phyloP scores from a whole-genome alignment of 2,888 invertebrate genomes.

The Caenorhabditis japonica region DNA sequence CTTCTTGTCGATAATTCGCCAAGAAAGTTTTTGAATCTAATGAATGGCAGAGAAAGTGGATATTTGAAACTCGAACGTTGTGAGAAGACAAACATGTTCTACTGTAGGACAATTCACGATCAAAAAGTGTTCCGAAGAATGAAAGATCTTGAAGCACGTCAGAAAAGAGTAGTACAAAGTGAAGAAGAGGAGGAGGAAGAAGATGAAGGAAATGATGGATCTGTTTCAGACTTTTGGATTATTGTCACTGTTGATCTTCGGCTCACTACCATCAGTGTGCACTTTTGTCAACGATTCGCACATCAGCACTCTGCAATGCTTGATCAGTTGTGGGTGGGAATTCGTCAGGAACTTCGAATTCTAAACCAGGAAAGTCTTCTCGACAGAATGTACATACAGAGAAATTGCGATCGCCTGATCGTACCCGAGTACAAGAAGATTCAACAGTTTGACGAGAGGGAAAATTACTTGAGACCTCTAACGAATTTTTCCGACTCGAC shows the following conservation, averaged over 20 bases:
- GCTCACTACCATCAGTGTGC: constrained; percentile 24
- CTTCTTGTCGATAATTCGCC: constrained; percentile 14
- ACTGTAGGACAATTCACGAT: constrained; percentile 21
- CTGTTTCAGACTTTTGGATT: constrained; percentile 71
- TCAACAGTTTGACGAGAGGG: constrained; percentile 10
- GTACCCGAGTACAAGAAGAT: constrained; percentile 38
- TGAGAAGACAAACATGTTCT: constrained; percentile 15
- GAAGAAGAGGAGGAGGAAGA: not conserved
- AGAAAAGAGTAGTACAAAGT: not conserved
- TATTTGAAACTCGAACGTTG: constrained; percentile 15
- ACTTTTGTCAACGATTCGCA: constrained; percentile 60
- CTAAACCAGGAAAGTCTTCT: constrained; percentile 66
- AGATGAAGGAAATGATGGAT: not conserved
- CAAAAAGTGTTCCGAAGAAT: not conserved
- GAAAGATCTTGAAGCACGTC: not conserved
- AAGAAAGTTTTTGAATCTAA: constrained; percentile 9
- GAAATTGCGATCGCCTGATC: constrained; percentile 53
- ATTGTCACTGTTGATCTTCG: constrained; percentile 57
- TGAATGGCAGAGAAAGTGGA: constrained; percentile 10
- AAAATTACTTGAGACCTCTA: not conserved
- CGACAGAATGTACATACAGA: constrained; percentile 59
- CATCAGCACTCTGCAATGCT: constrained; percentile 32
- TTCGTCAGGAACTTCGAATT: constrained; percentile 45
- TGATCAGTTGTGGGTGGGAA: constrained; percentile 29
- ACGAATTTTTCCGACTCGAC: too few species aligned